Conservation (phyloP, 2,113 vertebrate genomes). For the Alexandromys fortis region DNA sequence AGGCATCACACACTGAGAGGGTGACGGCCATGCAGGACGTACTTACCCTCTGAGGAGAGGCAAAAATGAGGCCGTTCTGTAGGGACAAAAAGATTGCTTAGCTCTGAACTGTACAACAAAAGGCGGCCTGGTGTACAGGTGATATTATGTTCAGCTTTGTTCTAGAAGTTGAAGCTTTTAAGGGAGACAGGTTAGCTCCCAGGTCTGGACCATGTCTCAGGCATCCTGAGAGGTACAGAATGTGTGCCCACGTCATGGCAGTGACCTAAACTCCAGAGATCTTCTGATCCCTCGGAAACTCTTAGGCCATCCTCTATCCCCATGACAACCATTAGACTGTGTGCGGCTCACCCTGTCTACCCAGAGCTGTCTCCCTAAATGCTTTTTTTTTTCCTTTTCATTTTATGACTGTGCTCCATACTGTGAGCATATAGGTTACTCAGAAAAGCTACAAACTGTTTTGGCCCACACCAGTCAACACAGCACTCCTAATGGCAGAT, state of each 20-base stretch:
- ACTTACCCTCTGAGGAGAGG: not conserved
- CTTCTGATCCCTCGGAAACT: not conserved
- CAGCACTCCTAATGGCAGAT: not conserved
- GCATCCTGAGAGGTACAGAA: not conserved
- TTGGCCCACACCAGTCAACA: not conserved
- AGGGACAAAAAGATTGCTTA: not conserved
- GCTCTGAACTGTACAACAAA: not conserved
- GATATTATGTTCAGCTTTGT: not conserved
- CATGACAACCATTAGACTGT: not conserved
- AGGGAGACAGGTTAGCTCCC: not conserved
- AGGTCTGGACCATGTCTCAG: not conserved
- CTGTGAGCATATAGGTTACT: not conserved
- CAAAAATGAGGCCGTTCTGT: not conserved
- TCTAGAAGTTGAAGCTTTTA: not conserved
- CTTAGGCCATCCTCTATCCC: not conserved
- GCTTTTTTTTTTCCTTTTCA: not conserved
- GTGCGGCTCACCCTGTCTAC: not conserved
- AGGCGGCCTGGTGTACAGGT: not conserved
- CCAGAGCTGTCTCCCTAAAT: not conserved
- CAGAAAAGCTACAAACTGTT: not conserved
- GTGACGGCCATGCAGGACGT: not conserved
- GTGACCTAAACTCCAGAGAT: not conserved
- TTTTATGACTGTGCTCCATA: not conserved
- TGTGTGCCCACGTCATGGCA: not conserved
- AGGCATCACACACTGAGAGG: not conserved